Base-by-base conservation (phyloP, 2,888 invertebrate genomes). In the Brenthis daphne region DNA sequence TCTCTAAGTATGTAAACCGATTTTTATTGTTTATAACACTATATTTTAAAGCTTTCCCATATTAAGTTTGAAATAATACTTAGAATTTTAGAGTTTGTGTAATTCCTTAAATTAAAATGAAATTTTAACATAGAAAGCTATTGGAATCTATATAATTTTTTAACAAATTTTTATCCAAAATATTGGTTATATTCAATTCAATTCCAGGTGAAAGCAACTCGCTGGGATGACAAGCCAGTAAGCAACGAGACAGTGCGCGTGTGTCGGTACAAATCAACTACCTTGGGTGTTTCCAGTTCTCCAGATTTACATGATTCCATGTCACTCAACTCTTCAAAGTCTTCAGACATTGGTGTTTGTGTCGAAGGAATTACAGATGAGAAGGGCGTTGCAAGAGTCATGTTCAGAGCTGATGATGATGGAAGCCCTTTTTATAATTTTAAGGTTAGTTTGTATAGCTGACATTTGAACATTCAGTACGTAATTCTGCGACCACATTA, bases 141-240 rank as follows among this genome's bases (percentile, higher is more conserved):
- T 43, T 8, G 8, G 2, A 43, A 43, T 43, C 11, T 43, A 11
- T 3, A 43, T 11, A 43, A 11, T 43, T 43, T 20, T 43, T 2
- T 43, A 43, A 0, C 11, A 8, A 43, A 43, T 0, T 11, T 8
- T 43, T 8, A 43, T 11, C 1, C 37, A 43, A 43, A 37, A 43
- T 43, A 1, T 43, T 11, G 37, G 11, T 2, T 43, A 0, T 11
- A 11, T 11, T 11, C 11, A 43, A 43, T 43, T 43, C 0, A 43
- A 43, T 43, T 43, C 0, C 69, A 93, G 93, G 82, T 93, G 24
- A 90, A 88, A 81, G 92, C 92, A 0, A 88, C 82, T 0, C 86
- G 90, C 0, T 93, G 91, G 90, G 90, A 92, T 58, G 89, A 87
- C 58, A 89, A 88, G 43, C 88, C 90, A 6, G 88, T 87, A 0